Conservation (phyloP, 2,797 vertebrate species). For the Gallinago solitaria region DNA sequence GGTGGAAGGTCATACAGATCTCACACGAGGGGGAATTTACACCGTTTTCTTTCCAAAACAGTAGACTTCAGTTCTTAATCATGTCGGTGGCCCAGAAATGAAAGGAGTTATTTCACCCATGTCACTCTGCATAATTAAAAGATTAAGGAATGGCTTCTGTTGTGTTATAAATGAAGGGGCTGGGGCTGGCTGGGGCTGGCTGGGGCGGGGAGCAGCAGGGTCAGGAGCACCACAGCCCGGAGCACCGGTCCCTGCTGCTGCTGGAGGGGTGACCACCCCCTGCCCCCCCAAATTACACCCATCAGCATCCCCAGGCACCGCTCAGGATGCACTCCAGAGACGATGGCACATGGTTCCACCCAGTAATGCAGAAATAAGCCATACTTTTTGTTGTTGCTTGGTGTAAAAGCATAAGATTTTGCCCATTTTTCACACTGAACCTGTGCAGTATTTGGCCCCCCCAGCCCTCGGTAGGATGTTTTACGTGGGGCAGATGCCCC, state of each 20-base stretch:
- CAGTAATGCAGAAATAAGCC: accelerated
- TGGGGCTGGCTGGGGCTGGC: neutral
- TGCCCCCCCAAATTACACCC: too few species aligned
- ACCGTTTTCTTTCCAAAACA: neutral
- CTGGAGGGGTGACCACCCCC: accelerated
- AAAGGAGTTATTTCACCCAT: neutral
- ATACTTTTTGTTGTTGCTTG: too few species aligned
- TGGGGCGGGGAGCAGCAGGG: neutral
- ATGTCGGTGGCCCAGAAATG: neutral
- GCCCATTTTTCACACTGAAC: accelerated
- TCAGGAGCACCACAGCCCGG: accelerated
- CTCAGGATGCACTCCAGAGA: neutral
- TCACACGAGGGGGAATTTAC: neutral
- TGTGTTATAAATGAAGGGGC: neutral
- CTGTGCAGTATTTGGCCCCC: accelerated
- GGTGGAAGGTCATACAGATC: neutral
- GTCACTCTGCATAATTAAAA: neutral
- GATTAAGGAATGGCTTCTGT: neutral
- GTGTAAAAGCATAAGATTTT: neutral
- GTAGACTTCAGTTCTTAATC: neutral
- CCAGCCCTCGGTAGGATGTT: accelerated
- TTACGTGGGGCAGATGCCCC: accelerated
- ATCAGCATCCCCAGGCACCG: neutral
- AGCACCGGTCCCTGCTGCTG: accelerated
- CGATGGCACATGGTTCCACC: accelerated